phyloP scores from a whole-genome alignment of 2,888 invertebrate species.

The Leucophenga montana region DNA sequence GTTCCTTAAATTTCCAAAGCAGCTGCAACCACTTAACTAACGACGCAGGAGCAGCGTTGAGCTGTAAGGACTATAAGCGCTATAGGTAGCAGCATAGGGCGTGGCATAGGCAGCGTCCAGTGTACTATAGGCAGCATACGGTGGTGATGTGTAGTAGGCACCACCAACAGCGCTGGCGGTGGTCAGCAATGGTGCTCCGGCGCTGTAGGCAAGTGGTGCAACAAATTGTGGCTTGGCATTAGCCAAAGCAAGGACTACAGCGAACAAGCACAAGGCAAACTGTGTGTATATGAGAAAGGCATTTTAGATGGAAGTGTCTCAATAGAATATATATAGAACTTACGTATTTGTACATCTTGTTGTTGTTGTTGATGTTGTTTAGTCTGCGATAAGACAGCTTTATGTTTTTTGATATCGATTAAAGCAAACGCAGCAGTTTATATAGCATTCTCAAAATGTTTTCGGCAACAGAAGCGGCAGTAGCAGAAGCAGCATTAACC shows the following conservation, averaged over 20 bases:
- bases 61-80: constrained; percentile 55
- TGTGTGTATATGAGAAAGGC: constrained; percentile 11
- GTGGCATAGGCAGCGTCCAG: constrained; percentile 59
- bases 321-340: constrained; percentile 45
- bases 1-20: too few species aligned
- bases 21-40: too few species aligned
- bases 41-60: constrained; percentile 47
- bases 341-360: constrained; percentile 70
- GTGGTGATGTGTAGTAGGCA: constrained; percentile 53
- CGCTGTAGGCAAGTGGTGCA: constrained; percentile 58
- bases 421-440: not conserved
- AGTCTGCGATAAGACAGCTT: constrained; percentile 48
- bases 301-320: not conserved
- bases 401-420: constrained; percentile 47
- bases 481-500: constrained; percentile 7
- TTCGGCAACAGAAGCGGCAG: constrained; percentile 19
- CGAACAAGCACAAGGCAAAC: constrained; percentile 63
- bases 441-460: constrained; percentile 51
- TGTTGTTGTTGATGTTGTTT: constrained; percentile 47
- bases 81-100: constrained; percentile 61
- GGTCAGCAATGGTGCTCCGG: constrained; percentile 55
- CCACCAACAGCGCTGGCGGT: constrained; percentile 40
- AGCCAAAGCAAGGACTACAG: constrained; percentile 55
- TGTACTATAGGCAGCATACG: constrained; percentile 45
- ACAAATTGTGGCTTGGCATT: constrained; percentile 52